Evolutionary conservation across 2,888 invertebrate genomes (phyloP).

Genomic region (Stictocephala bisonia): DNA sequence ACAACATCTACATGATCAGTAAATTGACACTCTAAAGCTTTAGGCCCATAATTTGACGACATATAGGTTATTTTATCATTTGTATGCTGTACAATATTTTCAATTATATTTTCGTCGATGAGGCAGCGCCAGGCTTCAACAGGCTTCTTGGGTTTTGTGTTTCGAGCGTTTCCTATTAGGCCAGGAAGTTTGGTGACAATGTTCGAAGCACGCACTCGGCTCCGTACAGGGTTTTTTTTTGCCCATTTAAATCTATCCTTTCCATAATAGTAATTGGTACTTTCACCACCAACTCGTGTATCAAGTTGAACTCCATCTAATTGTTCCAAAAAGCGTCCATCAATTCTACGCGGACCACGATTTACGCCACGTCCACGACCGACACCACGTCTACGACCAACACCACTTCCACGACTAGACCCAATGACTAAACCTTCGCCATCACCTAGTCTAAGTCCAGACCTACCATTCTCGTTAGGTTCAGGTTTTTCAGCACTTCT

Average conservation of each 20-base stretch:
- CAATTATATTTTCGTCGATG: conserved; percentile 3
- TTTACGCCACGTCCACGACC: too few relatives aligned
- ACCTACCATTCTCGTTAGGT: too few relatives aligned
- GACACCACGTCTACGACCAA: too few relatives aligned
- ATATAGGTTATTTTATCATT: conserved; percentile 19
- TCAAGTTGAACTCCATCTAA: too few relatives aligned
- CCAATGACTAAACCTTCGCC: too few relatives aligned
- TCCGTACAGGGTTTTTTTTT: too few relatives aligned
- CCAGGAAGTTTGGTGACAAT: conserved; percentile 4
- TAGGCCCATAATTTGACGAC: too few relatives aligned
- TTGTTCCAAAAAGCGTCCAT: too few relatives aligned
- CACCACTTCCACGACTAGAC: not conserved
- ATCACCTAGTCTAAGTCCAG: too few relatives aligned
- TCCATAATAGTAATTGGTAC: too few relatives aligned
- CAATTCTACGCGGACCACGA: too few relatives aligned
- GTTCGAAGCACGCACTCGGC: not conserved
- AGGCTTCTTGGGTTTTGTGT: not conserved
- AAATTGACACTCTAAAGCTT: not conserved
- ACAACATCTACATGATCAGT: not conserved
- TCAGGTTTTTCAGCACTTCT: not conserved
- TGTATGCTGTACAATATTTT: not conserved
- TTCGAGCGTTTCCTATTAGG: not conserved
- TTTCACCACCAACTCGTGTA: too few relatives aligned
- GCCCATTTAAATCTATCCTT: not conserved
- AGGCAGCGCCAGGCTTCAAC: not conserved